Evolutionary conservation across 2,888 invertebrate genomes (phyloP).

Genomic region (Tromatobia lineatoria): DNA sequence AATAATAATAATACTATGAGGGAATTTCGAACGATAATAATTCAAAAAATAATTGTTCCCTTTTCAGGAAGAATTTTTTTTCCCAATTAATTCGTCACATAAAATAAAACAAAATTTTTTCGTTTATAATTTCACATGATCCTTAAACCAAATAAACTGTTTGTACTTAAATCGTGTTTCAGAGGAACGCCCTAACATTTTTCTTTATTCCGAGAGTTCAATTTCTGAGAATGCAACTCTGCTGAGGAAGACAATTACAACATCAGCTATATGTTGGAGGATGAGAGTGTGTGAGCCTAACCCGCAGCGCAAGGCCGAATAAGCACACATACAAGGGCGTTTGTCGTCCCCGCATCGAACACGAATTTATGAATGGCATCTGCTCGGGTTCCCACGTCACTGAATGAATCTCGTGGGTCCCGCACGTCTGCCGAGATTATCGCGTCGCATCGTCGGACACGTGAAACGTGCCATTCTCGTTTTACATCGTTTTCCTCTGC

Average conservation of each 20-base stretch:
- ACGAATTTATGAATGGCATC: constrained; percentile 71
- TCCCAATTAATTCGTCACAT: too few species aligned
- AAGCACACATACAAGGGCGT: constrained; percentile 26
- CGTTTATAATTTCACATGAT: too few species aligned
- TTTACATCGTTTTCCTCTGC: constrained; percentile 65
- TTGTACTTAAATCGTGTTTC: background rate
- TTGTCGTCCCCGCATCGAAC: constrained; percentile 59
- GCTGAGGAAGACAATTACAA: constrained; percentile 50
- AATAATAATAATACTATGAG: too few species aligned
- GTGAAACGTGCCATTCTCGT: constrained; percentile 74
- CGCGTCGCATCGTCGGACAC: constrained; percentile 74
- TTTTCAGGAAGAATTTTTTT: too few species aligned
- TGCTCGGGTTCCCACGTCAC: constrained; percentile 69
- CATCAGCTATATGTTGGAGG: constrained; percentile 5
- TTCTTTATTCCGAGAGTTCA: background rate
- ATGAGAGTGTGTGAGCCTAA: constrained; percentile 13
- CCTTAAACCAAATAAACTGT: too few species aligned
- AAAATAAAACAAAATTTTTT: too few species aligned
- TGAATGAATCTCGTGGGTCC: constrained; percentile 65
- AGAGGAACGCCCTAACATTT: background rate
- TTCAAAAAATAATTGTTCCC: too few species aligned
- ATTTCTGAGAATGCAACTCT: constrained; percentile 28
- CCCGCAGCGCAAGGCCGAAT: constrained; percentile 59
- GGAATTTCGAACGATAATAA: too few species aligned
- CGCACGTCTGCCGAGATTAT: constrained; percentile 72